Evolutionary conservation across 2,888 invertebrate species (phyloP).

Genomic region (Encarsia formosa): DNA sequence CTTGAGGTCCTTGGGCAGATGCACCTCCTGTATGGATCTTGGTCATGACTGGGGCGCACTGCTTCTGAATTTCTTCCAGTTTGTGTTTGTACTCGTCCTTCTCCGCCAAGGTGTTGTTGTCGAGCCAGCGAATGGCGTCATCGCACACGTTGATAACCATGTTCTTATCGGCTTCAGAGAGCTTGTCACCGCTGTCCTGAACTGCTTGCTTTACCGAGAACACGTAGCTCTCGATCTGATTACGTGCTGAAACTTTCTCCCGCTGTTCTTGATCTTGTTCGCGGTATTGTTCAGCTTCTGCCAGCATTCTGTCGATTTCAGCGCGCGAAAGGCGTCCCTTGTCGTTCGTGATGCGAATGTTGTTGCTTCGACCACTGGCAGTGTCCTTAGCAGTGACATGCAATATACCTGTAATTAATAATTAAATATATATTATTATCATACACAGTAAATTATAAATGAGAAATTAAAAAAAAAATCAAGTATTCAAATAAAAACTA

Average conservation of each 20-base stretch:
- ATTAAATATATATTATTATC: no score
- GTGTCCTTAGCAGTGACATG: conserved; percentile 62
- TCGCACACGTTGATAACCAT: conserved; percentile 56
- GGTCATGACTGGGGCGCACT: conserved; percentile 60
- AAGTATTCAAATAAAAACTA: no score
- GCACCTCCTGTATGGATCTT: conserved; percentile 52
- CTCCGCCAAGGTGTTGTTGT: conserved; percentile 63
- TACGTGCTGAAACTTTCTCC: conserved; percentile 66
- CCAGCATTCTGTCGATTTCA: conserved; percentile 76
- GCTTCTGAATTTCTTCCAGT: conserved; percentile 54
- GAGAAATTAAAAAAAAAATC: no score
- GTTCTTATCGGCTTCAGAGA: conserved; percentile 63
- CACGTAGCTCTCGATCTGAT: conserved; percentile 68
- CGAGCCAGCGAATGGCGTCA: conserved; percentile 63
- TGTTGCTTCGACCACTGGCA: conserved; percentile 67
- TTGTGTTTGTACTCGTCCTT: conserved; percentile 65
- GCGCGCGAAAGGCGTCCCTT: conserved; percentile 75
- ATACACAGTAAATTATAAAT: no score
- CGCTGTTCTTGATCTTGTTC: conserved; percentile 70
- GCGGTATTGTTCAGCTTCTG: conserved; percentile 69
- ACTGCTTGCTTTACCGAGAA: conserved; percentile 68
- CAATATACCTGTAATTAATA: no score
- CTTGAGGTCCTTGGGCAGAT: background rate
- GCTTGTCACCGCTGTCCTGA: conserved; percentile 62
- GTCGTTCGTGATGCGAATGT: conserved; percentile 80